Base-by-base conservation (phyloP, 2,113 vertebrate species). In the Ceratotherium simum region DNA sequence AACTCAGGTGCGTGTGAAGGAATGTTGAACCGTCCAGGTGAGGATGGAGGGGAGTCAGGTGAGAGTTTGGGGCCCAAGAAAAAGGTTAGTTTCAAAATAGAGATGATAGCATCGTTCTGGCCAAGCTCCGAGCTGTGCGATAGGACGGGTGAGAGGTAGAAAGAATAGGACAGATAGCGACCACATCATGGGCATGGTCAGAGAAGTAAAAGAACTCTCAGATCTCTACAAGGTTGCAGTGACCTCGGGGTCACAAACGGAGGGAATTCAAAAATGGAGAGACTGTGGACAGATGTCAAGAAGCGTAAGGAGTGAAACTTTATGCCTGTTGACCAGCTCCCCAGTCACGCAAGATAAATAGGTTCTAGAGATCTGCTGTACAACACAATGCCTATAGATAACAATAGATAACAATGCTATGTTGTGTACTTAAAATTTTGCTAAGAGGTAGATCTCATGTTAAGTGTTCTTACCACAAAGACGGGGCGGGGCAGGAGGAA, bases 11-110 rank as follows among this genome's bases (percentile, higher is more conserved):
- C 58, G 56, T 7, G 2, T 2, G 36, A 48, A 93, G 62, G 62
- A 5, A 1, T 1, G 4, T 14, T 11, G 8, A 18, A n/a, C 16
- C 0, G 0, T 39, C 8, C 3, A 25, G 12, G 33, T 36, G 33
- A 54, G 51, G 51, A 16, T 54, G 14, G 51, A 16, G 14, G 1
- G 42, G n/a, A 7, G 13, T 13, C 48, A 20, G 25, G 11, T 1
- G 39, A 17, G n/a, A 64, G 36, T 12, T 82, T 12, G 67, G 48
- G 39, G 33, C 27, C 36, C 12, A 25, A 72, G 62, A 67, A 64
- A 73, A 88, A 72, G 20, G 6, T 16, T 60, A 3, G 14, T 54
- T 65, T 82, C 56, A n/a, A 80, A 16, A 9, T 27, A 39, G 62
- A 69, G 72, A 23, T 54, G 7, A 16, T 10, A 8, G 29, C 6